These are phyloP conservation scores for Recurvirostra avosetta DNA, from an alignment of 2,113 vertebrate species.

Conservation along the genomic window DNA sequence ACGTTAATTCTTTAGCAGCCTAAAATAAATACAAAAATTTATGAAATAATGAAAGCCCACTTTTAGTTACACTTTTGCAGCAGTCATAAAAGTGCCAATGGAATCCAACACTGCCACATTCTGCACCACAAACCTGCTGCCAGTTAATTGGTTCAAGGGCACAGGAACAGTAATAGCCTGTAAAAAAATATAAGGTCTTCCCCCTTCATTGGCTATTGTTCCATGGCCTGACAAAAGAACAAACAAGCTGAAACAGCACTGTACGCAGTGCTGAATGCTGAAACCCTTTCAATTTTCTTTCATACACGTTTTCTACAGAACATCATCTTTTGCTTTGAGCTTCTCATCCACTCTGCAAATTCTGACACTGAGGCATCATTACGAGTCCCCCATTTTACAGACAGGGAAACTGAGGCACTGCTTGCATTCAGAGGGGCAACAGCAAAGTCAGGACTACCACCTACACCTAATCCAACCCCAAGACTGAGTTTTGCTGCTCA, in stretches of 20 bases:
- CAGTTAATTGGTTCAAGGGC: not conserved
- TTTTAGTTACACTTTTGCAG: not conserved
- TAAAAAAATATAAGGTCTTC: not conserved
- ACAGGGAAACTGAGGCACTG: not conserved
- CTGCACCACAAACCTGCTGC: not conserved
- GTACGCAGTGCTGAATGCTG: not conserved
- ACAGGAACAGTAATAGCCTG: not conserved
- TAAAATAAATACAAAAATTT: constrained; percentile 14
- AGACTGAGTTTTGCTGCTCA: not conserved
- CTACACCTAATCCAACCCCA: not conserved
- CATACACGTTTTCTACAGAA: not conserved
- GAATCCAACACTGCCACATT: not conserved
- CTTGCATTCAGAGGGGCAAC: not conserved
- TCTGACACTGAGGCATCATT: not conserved
- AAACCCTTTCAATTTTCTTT: not conserved
- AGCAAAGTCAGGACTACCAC: not conserved
- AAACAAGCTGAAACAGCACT: constrained; percentile 1
- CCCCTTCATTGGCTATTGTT: not conserved
- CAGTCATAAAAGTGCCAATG: not conserved
- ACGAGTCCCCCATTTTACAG: not conserved
- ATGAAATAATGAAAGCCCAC: not conserved
- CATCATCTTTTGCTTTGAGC: not conserved
- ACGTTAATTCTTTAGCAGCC: not conserved
- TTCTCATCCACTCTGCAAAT: not conserved
- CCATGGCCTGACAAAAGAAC: not conserved